Evolutionary conservation across 1,140 invertebrate genomes (phyloP), one percentile per base, ranked within the genome.

Genomic region (Bactericera cockerelli): DNA sequence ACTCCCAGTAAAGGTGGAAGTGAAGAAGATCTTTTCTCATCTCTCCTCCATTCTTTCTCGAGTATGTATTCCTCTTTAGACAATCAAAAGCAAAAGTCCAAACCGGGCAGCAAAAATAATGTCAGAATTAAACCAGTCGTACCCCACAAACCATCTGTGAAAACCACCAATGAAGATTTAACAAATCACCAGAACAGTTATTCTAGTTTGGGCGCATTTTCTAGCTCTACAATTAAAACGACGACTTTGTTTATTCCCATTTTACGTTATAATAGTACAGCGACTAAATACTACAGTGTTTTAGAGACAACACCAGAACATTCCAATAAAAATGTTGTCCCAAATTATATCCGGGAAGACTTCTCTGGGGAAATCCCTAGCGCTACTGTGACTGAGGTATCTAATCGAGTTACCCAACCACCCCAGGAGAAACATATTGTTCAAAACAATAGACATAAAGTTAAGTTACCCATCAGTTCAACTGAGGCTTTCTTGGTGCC

Each of bases 281-380:
- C 42, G n/a, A 49, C 42, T 8, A 49, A 49, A 49, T 49, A 49
- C 19, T 49, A 49, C 19, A 49, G 42, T n/a, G 42, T 49, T 49
- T 16, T 49, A 49, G 42, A 49, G 19, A 49, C n/a, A 4, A 49
- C 42, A 19, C n/a, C 22, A 49, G 42, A 6, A 10, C 42, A 6
- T 8, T 49, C 42, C 4, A n/a, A 49, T 6, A 49, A 49, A 19
- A 49, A 31, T 6, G 28, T 31, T 31, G 13, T 4, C 28, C 28
- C 4, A 13, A 31, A 31, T 31, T 13, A 13, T 31, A 13, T 31
- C 4, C 28, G 4, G 4, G 28, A 31, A 31, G 28, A 31, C 13
- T 13, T 31, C 4, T 4, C 13, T 4, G 28, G 13, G 28, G 28
- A 31, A 31, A 13, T 13, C 13, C 28, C 28, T 6, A 31, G 13